Evolutionary conservation across 2,797 vertebrate genomes (phyloP).

Genomic region (Hirundo rustica): DNA sequence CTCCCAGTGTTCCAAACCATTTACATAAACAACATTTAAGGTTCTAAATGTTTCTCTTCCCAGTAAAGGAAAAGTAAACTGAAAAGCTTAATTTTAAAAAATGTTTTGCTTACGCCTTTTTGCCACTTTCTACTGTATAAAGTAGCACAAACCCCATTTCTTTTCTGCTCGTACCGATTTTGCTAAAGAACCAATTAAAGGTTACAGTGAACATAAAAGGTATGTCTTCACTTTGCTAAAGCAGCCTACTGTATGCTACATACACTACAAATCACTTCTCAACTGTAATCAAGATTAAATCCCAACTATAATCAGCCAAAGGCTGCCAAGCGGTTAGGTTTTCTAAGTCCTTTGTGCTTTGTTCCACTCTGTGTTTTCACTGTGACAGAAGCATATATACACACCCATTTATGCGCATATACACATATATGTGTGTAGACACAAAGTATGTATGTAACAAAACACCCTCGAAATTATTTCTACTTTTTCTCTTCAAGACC

Average conservation of each 20-base stretch:
- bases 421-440: rapidly evolving
- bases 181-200: not conserved
- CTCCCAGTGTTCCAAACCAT: constrained; percentile 1
- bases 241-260: not conserved
- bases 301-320: not conserved
- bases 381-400: not conserved
- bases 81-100: not conserved
- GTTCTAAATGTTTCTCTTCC: not conserved
- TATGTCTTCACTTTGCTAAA: not conserved
- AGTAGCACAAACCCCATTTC: not conserved
- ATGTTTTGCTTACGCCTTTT: not conserved
- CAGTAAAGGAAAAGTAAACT: not conserved
- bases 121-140: not conserved
- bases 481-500: not conserved
- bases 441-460: not conserved
- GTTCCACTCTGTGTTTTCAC: not conserved
- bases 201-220: not conserved
- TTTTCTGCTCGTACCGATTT: not conserved
- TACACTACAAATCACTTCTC: not conserved
- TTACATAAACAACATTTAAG: not conserved
- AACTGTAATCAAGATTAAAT: not conserved
- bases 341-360: not conserved
- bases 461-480: not conserved
- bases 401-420: not conserved
- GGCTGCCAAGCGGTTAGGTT: not conserved